phyloP scores from a whole-genome alignment of 2,888 invertebrate genomes.

The Drosophila testacea region DNA sequence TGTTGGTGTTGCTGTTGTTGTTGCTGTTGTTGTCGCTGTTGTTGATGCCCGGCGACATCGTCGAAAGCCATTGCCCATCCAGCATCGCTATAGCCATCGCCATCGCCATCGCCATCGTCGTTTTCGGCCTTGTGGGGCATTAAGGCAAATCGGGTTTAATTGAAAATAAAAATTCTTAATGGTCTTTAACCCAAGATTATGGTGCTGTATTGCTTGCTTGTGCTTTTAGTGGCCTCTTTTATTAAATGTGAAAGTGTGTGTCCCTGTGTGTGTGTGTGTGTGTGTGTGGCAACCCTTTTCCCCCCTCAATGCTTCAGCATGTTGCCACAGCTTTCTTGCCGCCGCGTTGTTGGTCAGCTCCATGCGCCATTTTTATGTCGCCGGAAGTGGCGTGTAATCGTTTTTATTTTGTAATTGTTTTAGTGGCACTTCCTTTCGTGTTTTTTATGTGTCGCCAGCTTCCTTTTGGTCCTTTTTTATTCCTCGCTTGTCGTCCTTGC shows the following conservation, averaged over 20 bases:
- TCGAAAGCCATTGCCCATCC: slow-evolving; percentile 35
- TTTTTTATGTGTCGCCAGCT: slow-evolving; percentile 74
- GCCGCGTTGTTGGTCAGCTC: slow-evolving; percentile 52
- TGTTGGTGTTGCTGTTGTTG: too few relatives aligned
- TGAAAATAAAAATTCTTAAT: slow-evolving; percentile 83
- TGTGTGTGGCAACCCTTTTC: slow-evolving; percentile 41
- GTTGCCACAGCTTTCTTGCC: slow-evolving; percentile 29
- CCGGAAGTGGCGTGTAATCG: slow-evolving; percentile 81
- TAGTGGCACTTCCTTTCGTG: slow-evolving; percentile 81
- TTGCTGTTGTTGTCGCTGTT: slow-evolving; percentile 29
- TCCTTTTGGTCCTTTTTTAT: slow-evolving; percentile 51
- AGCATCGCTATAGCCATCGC: slow-evolving; percentile 19
- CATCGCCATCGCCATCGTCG: slow-evolving; percentile 48
- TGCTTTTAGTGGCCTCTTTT: slow-evolving; percentile 77
- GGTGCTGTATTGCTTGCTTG: slow-evolving; percentile 68
- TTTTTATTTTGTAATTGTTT: slow-evolving; percentile 81
- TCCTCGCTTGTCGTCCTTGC: background rate
- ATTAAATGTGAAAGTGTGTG: slow-evolving; percentile 57
- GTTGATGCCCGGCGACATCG: slow-evolving; percentile 54
- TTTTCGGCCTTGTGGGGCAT: slow-evolving; percentile 81
- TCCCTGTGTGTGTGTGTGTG: slow-evolving; percentile 7
- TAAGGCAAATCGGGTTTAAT: slow-evolving; percentile 82
- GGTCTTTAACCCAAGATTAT: slow-evolving; percentile 82
- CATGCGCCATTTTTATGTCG: slow-evolving; percentile 79
- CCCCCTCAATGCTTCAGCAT: slow-evolving; percentile 18